A percentile compares a stretch with the other conserved stretches of the same genome.
Evolutionary conservation across 2,113 vertebrate genomes (phyloP).

Genomic region (Prunella fulvescens): DNA sequence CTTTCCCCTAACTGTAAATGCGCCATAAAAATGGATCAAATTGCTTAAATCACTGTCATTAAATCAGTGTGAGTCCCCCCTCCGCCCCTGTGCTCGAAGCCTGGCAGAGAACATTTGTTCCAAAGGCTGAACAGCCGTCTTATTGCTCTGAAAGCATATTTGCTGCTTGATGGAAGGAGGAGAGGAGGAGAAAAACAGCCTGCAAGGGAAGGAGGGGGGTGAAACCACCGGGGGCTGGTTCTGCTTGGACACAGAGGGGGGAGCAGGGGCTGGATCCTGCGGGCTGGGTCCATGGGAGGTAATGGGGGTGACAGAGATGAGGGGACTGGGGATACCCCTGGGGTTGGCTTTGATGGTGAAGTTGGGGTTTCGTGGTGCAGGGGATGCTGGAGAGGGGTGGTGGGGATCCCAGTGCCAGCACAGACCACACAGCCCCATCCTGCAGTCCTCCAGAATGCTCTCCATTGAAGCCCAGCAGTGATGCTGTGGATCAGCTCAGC

Average conservation of each 20-base stretch:
- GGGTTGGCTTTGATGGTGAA: background rate
- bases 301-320: background rate
- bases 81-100: slow-evolving; percentile 57
- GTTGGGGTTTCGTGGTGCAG: accelerated
- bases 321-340: accelerated
- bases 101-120: slow-evolving; percentile 68
- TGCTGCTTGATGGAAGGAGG: slow-evolving; percentile 66
- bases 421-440: background rate
- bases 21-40: slow-evolving; percentile 68
- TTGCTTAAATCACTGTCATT: slow-evolving; percentile 71
- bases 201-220: slow-evolving; percentile 30
- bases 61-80: slow-evolving; percentile 67
- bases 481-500: accelerated
- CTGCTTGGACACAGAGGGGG: background rate
- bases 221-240: background rate
- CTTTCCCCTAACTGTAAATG: slow-evolving; percentile 59
- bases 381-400: background rate
- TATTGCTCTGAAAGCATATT: slow-evolving; percentile 69
- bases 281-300: background rate
- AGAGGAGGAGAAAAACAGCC: slow-evolving; percentile 56
- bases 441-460: background rate
- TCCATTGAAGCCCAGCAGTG: background rate
- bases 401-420: background rate
- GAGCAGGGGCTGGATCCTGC: accelerated
- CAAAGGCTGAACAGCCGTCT: slow-evolving; percentile 66